Evolutionary conservation across 2,797 vertebrate species (phyloP), one percentile per base, ranked within the genome.

Genomic region (Toxotes lorentzi): DNA sequence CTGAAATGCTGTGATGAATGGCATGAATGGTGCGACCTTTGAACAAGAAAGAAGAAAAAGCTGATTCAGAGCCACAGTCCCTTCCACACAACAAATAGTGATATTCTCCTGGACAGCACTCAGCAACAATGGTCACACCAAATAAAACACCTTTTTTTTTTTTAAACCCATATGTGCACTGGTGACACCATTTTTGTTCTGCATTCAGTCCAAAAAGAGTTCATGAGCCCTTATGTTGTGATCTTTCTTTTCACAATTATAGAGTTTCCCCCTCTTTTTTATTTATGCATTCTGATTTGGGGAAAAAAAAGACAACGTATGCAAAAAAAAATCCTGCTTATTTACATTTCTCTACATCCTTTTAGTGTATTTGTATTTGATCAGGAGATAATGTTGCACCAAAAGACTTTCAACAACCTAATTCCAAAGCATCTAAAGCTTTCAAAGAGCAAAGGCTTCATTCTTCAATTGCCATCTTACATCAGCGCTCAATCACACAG

Each of bases 401-500:
- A 73, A 88, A 83, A 75, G 82, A 65, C 79, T 81, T 76, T 68
- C 53, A 54, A 40, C 40, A 4, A 62, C 34, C 54, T 50, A 73
- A 79, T 74, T 84, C 64, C 51, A 64, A 54, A 71, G 66, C 35
- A 86, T 74, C 56, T 61, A 74, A 69, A 82, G 54, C 76, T 86
- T 83, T 84, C 63, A 75, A 67, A 78, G 64, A 76, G 69, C 69
- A 73, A 63, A 78, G 35, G 10, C 78, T 65, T 72, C 71, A 67
- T 77, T 89, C 67, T 68, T 63, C 84, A 79, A 54, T 79, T 58
- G 47, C 64, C 78, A 73, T 67, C 67, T 83, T 50, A 60, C 69
- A 83, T 83, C 66, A 74, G 75, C 30, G 10, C 76, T 86, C 75
- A 79, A 71, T 83, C 82, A 51, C 75, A 76, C 82, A 80, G 73